Evolutionary conservation across 2,888 invertebrate genomes (phyloP), one percentile per base, ranked within the genome.

Genomic region (Drosophila mayaguana): DNA sequence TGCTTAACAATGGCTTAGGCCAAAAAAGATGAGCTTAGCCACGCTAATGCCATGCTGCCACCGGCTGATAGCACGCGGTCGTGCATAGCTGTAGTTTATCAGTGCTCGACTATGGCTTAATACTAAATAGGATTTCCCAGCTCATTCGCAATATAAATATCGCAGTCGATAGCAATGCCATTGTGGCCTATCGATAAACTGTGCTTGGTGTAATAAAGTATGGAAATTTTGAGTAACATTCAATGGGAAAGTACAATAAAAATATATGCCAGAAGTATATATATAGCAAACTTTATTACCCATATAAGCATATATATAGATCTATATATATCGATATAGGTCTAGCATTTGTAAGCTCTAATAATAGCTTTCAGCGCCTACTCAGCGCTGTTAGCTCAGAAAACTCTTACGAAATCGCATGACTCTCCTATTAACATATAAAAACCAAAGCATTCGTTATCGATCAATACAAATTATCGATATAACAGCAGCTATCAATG

Each of bases 1-100:
- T 63, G 88, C 83, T 87, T 82, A 87, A 84, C 85, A 84, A 80
- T 72, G 82, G 78, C 42, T 78, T 62, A 56, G 66, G 66, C 63
- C 50, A 36, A 53, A 36, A n/a, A 63, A 63, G 55, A 65, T 65
- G 48, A 60, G 46, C 51, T 63, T 32, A 46, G 64, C 53, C 59
- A 46, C 34, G 40, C 25, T 40, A 55, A 9, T 32, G 42, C 36
- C 36, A 2, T 32, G 36, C 36, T 42, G 34, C 40, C 20, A 54
- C 28, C 59, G 34, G 25, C 48, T 32, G 76, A 63, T 66, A 66
- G 63, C 43, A 51, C 45, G 42, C 63, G 36, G 46, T 16, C 46
- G 3, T 14, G 22, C 45, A 11, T 25, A 45, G 46, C 32, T 28
- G 59, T 38, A 40, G 38, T 56, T 42, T 32, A 62, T 56, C 48